A percentile compares a stretch with the other conserved stretches of the same genome.
Evolutionary conservation across 2,888 invertebrate genomes (phyloP).

Genomic region (Drosophila borealis): DNA sequence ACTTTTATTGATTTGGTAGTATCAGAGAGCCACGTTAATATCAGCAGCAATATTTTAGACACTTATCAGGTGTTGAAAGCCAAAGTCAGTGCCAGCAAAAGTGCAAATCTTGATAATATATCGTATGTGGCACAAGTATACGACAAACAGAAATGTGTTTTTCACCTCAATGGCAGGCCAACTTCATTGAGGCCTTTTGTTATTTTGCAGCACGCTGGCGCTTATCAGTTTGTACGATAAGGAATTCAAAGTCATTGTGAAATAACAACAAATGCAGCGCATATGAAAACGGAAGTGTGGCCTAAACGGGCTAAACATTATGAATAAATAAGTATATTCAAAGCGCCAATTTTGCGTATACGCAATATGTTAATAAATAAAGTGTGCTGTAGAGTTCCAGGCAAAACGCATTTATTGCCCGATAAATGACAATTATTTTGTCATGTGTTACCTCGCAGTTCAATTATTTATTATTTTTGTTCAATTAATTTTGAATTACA

Average conservation of each 20-base stretch:
- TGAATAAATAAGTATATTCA: not conserved
- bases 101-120: slow-evolving; percentile 18
- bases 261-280: slow-evolving; percentile 34
- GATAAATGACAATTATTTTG: not conserved
- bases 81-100: slow-evolving; percentile 51
- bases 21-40: slow-evolving; percentile 2
- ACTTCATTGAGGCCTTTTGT: slow-evolving; percentile 65
- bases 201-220: slow-evolving; percentile 14
- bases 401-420: not conserved
- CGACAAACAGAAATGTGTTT: slow-evolving; percentile 17
- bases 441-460: no score
- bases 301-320: not conserved
- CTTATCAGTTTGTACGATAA: slow-evolving; percentile 73
- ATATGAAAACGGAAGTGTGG: slow-evolving; percentile 6
- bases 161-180: slow-evolving; percentile 33
- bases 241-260: slow-evolving; percentile 35
- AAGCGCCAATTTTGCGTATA: slow-evolving; percentile 25
- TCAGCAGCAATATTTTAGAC: slow-evolving; percentile 5
- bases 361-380: slow-evolving; percentile 17
- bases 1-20: slow-evolving; percentile 6
- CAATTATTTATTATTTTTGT: no score
- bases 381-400: not conserved
- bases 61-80: slow-evolving; percentile 30
- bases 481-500: not conserved
- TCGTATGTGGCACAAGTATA: not conserved